phyloP scores from a whole-genome alignment of 2,797 vertebrate genomes.

The Mormyrops attenuatus region DNA sequence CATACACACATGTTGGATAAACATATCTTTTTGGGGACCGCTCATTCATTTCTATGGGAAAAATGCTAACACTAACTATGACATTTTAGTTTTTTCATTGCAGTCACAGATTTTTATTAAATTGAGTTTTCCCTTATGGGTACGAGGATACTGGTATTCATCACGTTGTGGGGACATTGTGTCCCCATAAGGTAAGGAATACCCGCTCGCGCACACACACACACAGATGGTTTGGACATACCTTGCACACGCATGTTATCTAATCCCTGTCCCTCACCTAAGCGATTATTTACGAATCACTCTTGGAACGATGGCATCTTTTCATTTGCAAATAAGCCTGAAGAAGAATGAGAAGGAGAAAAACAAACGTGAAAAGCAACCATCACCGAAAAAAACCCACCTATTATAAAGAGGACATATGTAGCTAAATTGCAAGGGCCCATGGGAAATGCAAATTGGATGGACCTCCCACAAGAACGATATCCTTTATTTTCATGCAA shows the following conservation, averaged over 20 bases:
- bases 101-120: not conserved
- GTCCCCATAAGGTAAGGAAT: not conserved
- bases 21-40: not conserved
- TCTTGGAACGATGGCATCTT: constrained; percentile 61
- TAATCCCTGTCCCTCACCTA: constrained; percentile 36
- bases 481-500: constrained; percentile 62
- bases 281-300: constrained; percentile 61
- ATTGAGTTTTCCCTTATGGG: not conserved
- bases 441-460: constrained; percentile 63
- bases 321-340: constrained; percentile 69
- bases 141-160: not conserved
- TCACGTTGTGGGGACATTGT: not conserved
- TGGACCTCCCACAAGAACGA: constrained; percentile 61
- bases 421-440: constrained; percentile 61
- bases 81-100: not conserved
- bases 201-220: not conserved
- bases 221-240: not conserved
- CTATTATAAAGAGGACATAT: constrained; percentile 32
- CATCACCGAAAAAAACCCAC: constrained; percentile 49
- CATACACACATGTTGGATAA: not conserved
- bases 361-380: constrained; percentile 46
- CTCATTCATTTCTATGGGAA: not conserved
- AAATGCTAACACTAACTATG: not conserved
- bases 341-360: constrained; percentile 51
- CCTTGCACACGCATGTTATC: not conserved